Percentiles rank a stretch among this genome's conserved stretches.
Evolutionary conservation across 1,140 invertebrate species (phyloP).

Genomic region (Megalopta genalis): DNA sequence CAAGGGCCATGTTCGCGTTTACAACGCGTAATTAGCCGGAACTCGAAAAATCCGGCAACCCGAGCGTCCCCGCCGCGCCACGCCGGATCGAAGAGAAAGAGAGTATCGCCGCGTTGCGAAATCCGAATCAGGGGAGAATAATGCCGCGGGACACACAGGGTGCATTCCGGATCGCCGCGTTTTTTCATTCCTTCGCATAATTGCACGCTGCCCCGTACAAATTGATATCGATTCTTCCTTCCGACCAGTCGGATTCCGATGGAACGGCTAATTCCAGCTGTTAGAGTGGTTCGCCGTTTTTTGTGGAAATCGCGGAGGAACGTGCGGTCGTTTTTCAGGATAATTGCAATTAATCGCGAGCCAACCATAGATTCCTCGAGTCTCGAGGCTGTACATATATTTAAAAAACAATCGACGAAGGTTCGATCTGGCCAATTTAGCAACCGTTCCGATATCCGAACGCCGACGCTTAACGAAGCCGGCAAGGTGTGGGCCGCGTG

Average conservation of each 20-base stretch:
- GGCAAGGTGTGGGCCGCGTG: neutral
- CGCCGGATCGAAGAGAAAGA: conserved; percentile 54
- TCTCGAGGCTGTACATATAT: too few relatives aligned
- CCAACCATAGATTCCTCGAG: too few relatives aligned
- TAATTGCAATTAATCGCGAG: too few relatives aligned
- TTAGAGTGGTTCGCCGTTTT: too few relatives aligned
- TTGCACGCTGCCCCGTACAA: conserved; percentile 14
- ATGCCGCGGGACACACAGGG: conserved; percentile 29
- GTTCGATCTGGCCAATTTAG: too few relatives aligned
- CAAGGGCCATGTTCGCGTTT: conserved; percentile 54
- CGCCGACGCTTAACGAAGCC: too few relatives aligned
- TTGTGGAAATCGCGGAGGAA: too few relatives aligned
- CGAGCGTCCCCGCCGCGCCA: conserved; percentile 60
- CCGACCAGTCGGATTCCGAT: too few relatives aligned
- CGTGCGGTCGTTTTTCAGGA: too few relatives aligned
- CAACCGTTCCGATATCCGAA: too few relatives aligned
- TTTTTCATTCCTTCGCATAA: neutral
- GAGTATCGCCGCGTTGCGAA: conserved; percentile 53
- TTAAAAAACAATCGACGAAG: too few relatives aligned
- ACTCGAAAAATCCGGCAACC: conserved; percentile 60
- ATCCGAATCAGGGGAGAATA: conserved; percentile 49
- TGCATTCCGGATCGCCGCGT: conserved; percentile 8
- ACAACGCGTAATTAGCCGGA: conserved; percentile 70
- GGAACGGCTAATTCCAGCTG: too few relatives aligned
- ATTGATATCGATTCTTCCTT: conserved; percentile 26